Base-by-base conservation (phyloP, 1,140 invertebrate genomes). In the Drosophila ironensis region DNA sequence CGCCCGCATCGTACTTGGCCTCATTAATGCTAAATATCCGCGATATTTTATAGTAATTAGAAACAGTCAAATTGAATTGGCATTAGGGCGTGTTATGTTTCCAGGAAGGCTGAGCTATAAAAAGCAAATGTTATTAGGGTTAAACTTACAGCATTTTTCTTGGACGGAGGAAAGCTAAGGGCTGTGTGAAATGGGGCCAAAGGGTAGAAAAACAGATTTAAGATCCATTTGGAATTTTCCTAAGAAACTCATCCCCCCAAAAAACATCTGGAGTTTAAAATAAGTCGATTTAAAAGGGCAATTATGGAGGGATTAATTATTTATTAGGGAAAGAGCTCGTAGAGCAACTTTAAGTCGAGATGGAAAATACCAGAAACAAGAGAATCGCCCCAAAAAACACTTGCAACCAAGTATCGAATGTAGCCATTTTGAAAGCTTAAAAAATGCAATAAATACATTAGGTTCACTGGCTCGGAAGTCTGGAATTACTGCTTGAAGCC, bases 1-100 rank as follows among this genome's bases (percentile, higher is more conserved):
- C 12, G 38, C 70, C 40, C 30, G 38, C 37, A 30, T 30, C 51
- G 27, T 51, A 53, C 42, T n/a, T 67, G 50, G 48, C 33, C 57
- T 52, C 77, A 77, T 76, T 81, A 68, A 61, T 66, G 60, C 72
- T 63, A 72, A 82, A 76, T 76, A 72, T 64, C 61, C 28, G 50
- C 50, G 47, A 82, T 82, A 77, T 72, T 77, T 82, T 82, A 77
- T 60, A 54, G 69, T 72, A 82, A 82, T 82, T 84, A 77, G 68
- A 37, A 42, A 28, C 46, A 77, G 45, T 77, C 40, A 82, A 82
- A 73, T 82, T 70, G 30, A 70, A 72, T 72, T 54, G 67, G 67
- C 56, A 63, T 52, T 38, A 68, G 42, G 42, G 50, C 35, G 52
- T 67, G 61, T 25, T 41, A n/a, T 25, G 16, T 19, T 35, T 4